phyloP scores from a whole-genome alignment of 1,140 invertebrate genomes.

The Neodiprion fabricii region DNA sequence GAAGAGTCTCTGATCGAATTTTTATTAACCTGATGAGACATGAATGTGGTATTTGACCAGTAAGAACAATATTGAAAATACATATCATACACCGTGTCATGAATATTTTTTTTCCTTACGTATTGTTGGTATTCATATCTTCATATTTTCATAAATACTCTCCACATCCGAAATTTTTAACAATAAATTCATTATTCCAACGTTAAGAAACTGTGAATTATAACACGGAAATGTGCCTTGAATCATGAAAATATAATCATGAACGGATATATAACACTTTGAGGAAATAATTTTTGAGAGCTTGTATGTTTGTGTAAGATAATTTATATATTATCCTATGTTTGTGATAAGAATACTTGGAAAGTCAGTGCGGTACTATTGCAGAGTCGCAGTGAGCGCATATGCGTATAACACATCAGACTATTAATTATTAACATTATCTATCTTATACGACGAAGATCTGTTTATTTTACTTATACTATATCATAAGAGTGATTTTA shows the following conservation, averaged over 20 bases:
- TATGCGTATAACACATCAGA: not conserved
- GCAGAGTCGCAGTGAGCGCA: conserved; percentile 8
- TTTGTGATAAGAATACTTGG: not conserved
- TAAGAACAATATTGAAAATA: too few relatives aligned
- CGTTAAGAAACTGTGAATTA: not conserved
- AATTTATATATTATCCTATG: not conserved
- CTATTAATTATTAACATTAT: conserved; percentile 7
- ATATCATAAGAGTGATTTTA: conserved; percentile 39
- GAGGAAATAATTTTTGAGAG: not conserved
- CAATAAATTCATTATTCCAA: too few relatives aligned
- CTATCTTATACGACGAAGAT: conserved; percentile 63
- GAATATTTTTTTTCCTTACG: too few relatives aligned
- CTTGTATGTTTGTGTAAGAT: not conserved
- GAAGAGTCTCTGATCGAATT: too few relatives aligned
- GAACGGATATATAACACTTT: not conserved
- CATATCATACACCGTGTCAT: too few relatives aligned
- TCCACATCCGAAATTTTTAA: too few relatives aligned
- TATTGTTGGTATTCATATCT: too few relatives aligned
- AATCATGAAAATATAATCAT: not conserved
- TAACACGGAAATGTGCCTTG: not conserved
- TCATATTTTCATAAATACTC: too few relatives aligned
- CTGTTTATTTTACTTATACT: conserved; percentile 17
- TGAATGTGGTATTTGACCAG: too few relatives aligned
- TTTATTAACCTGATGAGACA: too few relatives aligned
- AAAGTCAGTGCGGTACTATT: not conserved